Conservation (phyloP, 2,113 vertebrate genomes). For the Martes martes region DNA sequence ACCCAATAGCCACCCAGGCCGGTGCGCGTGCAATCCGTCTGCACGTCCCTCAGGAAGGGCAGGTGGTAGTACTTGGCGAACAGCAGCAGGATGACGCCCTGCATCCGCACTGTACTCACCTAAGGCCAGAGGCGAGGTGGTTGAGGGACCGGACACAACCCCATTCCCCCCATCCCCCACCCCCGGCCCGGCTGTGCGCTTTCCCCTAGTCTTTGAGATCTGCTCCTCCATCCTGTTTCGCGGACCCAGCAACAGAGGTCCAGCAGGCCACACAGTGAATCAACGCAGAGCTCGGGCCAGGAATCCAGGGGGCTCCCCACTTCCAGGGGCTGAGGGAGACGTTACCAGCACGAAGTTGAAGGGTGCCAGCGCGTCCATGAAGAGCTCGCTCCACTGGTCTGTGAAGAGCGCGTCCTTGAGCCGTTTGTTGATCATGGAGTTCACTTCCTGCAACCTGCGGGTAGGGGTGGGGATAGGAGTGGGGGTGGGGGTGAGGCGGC, state of each 20-base stretch:
- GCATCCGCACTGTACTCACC: constrained; percentile 97
- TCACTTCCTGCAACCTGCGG: constrained; percentile 95
- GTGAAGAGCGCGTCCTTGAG: constrained; percentile 98
- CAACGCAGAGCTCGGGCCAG: background rate
- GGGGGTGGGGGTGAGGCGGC: background rate
- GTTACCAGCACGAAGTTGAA: constrained; percentile 96
- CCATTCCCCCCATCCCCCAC: too few relatives aligned
- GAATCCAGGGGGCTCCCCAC: background rate
- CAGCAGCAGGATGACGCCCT: constrained; percentile 94
- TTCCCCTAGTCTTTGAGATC: background rate
- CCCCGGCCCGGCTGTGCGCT: background rate
- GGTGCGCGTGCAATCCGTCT: constrained; percentile 93
- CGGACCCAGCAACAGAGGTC: background rate
- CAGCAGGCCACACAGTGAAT: background rate
- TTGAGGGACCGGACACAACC: background rate
- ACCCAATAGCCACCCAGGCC: constrained; percentile 98
- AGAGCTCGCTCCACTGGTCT: constrained; percentile 97
- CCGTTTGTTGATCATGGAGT: constrained; percentile 97
- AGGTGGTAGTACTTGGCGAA: constrained; percentile 94
- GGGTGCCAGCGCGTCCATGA: constrained; percentile 94
- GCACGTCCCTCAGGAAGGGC: constrained; percentile 89
- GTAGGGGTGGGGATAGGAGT: background rate
- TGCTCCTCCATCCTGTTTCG: background rate
- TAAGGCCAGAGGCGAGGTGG: constrained; percentile 47
- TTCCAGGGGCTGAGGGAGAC: background rate